Evolutionary conservation across 2,797 vertebrate genomes (phyloP), one percentile per base, ranked within the genome.

Genomic region (Phoxinus dragarum): DNA sequence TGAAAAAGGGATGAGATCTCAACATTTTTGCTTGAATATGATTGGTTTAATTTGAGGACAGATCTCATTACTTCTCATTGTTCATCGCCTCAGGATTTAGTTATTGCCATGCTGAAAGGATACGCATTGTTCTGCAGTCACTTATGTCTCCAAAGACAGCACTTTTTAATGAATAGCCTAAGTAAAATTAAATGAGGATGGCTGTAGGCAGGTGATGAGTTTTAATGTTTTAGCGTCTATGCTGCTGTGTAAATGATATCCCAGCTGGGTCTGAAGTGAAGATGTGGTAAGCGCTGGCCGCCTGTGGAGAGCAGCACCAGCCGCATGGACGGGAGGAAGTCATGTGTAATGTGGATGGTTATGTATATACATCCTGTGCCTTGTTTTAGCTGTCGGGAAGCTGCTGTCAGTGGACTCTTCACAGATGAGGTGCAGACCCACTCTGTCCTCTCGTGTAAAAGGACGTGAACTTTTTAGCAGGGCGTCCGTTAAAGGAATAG

Each of bases 341-440:
- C 71, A 44, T 89, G 86, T 85, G 79, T 88, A 82, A 88, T 66
- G 54, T 77, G 75, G 71, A 80, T 38, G 69, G 67, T 80, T 84
- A 52, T 80, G 80, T 78, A 81, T 78, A 81, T 81, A 84, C 85
- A 86, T 88, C 90, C 77, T 85, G 88, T 79, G 72, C 54, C 67
- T 85, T 74, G 77, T 76, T 87, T 85, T 61, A 85, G 56, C 86
- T 77, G 84, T 59, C 19, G 69, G 82, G 71, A 64, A 71, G 36
- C 78, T 75, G 71, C 74, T 82, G 80, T 87, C 74, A 49, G 64
- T 61, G 68, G 75, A 40, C 78, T 47, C 27, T 64, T 66, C 5
- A 34, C 21, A 81, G 86, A 85, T 31, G 82, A 85, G 79, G 42
- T 31, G n/a, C 84, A 82, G 86, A 83, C 66, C 56, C 71, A 5